Percentiles rank a stretch among this genome's conserved stretches.
Conservation (phyloP, 2,888 invertebrate genomes). For the Apoderus coryli region DNA sequence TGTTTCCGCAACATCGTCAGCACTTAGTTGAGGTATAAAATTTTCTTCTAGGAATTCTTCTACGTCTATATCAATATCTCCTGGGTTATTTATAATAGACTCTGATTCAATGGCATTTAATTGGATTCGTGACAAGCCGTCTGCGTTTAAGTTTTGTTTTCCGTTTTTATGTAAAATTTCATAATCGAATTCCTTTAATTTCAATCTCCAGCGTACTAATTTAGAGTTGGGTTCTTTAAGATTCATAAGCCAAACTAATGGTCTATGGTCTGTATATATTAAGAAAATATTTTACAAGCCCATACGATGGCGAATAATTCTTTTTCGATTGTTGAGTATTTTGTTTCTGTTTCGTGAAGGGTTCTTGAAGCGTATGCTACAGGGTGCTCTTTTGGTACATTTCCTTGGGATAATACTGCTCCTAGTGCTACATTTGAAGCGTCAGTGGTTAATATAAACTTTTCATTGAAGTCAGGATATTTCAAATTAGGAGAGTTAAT, state of each 20-base stretch:
- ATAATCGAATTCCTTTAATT: conserved; percentile 10
- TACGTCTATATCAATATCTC: conserved; percentile 1
- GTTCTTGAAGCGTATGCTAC: conserved; percentile 15
- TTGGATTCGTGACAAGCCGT: conserved; percentile 8
- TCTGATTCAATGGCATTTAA: conserved; percentile 6
- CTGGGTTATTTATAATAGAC: conserved; percentile 1
- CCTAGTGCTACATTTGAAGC: conserved; percentile 12
- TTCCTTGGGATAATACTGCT: conserved; percentile 16
- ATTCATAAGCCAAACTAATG: conserved; percentile 14
- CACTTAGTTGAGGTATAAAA: too few relatives aligned
- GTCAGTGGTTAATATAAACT: conserved; percentile 4
- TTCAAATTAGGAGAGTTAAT: conserved; percentile 2
- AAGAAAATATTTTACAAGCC: conserved; percentile 13
- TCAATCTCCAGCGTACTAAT: conserved; percentile 9
- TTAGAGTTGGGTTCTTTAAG: conserved; percentile 11
- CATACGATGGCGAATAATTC: conserved; percentile 15
- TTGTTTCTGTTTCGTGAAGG: conserved; percentile 12
- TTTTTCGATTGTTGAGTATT: conserved; percentile 16
- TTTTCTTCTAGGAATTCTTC: background rate
- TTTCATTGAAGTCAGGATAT: conserved; percentile 1
- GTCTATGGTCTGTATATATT: conserved; percentile 14
- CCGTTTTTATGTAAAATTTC: conserved; percentile 7
- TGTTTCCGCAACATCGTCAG: too few relatives aligned
- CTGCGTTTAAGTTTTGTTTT: conserved; percentile 9
- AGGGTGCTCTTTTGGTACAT: conserved; percentile 11